phyloP scores from a whole-genome alignment of 2,113 vertebrate genomes.

The Caretta caretta region DNA sequence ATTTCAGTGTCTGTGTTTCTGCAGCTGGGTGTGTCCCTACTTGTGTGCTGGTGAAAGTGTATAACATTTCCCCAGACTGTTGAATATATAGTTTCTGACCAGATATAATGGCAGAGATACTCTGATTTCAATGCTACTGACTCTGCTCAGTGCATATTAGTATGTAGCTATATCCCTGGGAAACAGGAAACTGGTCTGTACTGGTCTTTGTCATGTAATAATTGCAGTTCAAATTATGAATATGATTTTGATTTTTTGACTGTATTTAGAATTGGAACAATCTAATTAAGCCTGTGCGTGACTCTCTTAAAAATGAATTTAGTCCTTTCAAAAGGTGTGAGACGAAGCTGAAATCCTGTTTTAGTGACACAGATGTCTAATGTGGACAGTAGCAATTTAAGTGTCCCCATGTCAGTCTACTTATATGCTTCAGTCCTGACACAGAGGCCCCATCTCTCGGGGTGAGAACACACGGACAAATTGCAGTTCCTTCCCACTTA shows the following conservation, averaged over 20 bases:
- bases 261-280: background rate
- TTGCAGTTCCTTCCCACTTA: background rate
- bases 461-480: background rate
- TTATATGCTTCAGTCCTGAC: background rate
- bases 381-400: background rate
- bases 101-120: background rate
- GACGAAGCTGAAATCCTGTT: background rate
- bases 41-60: no score
- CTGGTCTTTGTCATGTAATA: conserved; percentile 33
- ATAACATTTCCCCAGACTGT: conserved; percentile 13
- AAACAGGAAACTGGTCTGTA: background rate
- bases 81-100: background rate
- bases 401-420: background rate
- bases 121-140: background rate
- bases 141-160: background rate
- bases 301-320: background rate
- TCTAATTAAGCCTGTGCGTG: background rate
- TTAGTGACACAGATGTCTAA: background rate
- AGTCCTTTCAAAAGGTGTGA: background rate
- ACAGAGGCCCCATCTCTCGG: background rate
- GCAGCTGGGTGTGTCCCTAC: no score
- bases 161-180: background rate
- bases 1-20: no score
- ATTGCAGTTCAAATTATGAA: conserved; percentile 3
- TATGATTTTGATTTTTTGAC: background rate